Base-by-base conservation (phyloP, 2,888 invertebrate genomes). In the Agrotis clavis region DNA sequence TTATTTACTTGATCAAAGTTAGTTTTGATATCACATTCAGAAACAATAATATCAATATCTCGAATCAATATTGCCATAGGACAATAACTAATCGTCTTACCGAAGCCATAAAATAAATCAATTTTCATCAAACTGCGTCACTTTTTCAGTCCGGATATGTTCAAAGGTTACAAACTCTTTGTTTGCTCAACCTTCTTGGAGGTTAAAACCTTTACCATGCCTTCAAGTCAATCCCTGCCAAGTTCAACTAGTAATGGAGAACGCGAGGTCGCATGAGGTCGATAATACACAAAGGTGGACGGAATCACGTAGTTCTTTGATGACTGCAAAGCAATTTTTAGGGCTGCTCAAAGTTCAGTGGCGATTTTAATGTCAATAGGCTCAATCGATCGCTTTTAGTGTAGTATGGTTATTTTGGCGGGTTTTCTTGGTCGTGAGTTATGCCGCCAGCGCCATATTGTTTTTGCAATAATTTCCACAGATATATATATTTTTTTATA, bases 241-340 rank as follows among this genome's bases (percentile, higher is more conserved):
- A 89, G 89, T 87, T 89, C 88, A 88, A 65, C 70, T 68, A 65
- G 62, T 85, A 86, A 87, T 86, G 75, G 77, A 86, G 80, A 71
- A 77, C 71, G 74, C 85, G 85, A 89, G 89, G 88, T 83, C 85
- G 73, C 21, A 18, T 30, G 63, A 85, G 86, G 86, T 87, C 84
- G 83, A 74, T 81, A 68, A 18, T 80, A 18, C 77, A 82, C 79
- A 77, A 81, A 78, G 80, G 74, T 78, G 54, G 71, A 65, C 60
- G 51, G 59, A 63, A 80, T 67, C 86, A 87, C 85, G 87, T 86
- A 80, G 14, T 48, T 54, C 9, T 63, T 53, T 57, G 80, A 71
- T 77, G 71, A 70, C 77, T 56, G 64, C 72, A 60, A 61, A 35
- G 3, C n/a, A 54, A 57, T 60, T 47, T 18, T 54, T 83, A 83